Conservation (phyloP, 2,113 vertebrate genomes). For the Rhagologus leucostigma region DNA sequence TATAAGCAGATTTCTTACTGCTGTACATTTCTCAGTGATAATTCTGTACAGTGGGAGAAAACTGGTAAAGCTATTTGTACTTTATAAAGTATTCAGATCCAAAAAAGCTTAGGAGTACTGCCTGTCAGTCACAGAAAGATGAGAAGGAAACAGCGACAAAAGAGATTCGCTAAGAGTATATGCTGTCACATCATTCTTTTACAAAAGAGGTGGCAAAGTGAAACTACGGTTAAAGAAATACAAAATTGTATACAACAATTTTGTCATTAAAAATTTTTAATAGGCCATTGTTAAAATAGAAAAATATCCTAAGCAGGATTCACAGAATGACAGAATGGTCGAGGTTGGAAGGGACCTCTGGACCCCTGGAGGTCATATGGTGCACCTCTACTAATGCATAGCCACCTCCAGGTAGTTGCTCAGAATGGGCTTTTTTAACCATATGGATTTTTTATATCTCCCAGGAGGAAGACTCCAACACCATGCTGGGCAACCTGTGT, state of each 20-base stretch:
- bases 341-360: neutral
- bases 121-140: neutral
- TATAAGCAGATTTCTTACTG: neutral
- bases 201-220: neutral
- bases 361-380: neutral
- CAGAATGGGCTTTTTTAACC: neutral
- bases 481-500: neutral
- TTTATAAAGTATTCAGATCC: neutral
- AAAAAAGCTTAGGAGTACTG: neutral
- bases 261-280: neutral
- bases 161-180: neutral
- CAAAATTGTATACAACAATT: neutral
- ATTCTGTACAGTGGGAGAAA: neutral
- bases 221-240: neutral
- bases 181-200: neutral
- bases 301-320: neutral
- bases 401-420: neutral
- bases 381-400: accelerated
- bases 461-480: neutral
- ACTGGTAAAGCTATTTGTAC: neutral
- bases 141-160: neutral
- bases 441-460: neutral
- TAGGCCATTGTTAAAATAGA: neutral
- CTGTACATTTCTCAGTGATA: neutral
- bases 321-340: neutral